Conservation (phyloP, 2,797 vertebrate species). For the Novumbra hubbsi region DNA sequence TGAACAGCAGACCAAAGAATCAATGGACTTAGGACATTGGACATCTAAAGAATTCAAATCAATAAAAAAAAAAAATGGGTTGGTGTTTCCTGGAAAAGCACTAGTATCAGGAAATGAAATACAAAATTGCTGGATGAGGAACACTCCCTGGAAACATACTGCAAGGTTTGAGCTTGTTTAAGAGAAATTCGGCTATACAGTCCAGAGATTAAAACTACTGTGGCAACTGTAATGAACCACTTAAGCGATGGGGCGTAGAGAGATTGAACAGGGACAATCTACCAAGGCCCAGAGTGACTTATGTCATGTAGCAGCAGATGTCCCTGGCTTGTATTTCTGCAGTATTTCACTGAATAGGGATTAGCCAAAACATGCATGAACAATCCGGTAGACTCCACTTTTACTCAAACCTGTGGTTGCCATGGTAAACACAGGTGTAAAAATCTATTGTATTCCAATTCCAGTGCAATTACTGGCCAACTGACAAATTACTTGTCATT, state of each 20-base stretch:
- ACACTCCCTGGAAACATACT: constrained; percentile 18
- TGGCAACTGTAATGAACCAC: background rate
- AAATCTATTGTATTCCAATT: background rate
- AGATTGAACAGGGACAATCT: no score
- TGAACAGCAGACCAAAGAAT: background rate
- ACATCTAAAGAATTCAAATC: constrained; percentile 40
- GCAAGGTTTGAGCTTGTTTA: background rate
- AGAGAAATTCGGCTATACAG: background rate
- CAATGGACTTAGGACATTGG: constrained; percentile 23
- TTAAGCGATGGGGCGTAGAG: background rate
- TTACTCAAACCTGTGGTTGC: no score
- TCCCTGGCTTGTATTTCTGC: no score
- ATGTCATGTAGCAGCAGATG: no score
- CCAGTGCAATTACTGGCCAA: background rate
- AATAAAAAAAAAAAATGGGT: constrained; percentile 15
- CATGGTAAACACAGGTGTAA: no score
- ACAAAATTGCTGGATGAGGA: constrained; percentile 43
- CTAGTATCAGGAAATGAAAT: constrained; percentile 51
- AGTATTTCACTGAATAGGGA: no score
- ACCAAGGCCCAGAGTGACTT: no score
- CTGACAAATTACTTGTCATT: background rate
- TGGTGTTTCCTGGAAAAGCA: background rate
- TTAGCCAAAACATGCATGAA: no score
- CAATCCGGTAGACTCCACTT: no score
- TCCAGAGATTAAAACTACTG: background rate